Conservation (phyloP, 92 coral and sea anemone species). For the Umimayanthus kanabou region DNA sequence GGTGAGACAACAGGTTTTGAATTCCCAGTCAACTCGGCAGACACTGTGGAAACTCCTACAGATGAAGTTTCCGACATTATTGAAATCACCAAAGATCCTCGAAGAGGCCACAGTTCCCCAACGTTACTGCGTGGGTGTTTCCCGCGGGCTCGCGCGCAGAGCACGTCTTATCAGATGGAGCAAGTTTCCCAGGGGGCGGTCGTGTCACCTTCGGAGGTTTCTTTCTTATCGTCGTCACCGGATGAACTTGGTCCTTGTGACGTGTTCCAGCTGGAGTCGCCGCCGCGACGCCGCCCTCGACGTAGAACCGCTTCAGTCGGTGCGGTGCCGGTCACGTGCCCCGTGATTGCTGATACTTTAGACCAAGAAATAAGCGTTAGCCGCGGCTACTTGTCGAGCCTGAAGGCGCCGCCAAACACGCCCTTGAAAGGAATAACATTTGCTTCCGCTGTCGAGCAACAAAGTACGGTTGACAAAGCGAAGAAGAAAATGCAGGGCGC, state of each 20-base stretch:
- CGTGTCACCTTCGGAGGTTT: slow-evolving; percentile 36
- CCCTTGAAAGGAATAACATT: slow-evolving; percentile 48
- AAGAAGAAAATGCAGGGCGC: slow-evolving; percentile 51
- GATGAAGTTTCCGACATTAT: slow-evolving; percentile 43
- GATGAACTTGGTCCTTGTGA: slow-evolving; percentile 55
- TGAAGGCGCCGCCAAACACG: slow-evolving; percentile 51
- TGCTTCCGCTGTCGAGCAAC: slow-evolving; percentile 24
- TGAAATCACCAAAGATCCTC: slow-evolving; percentile 40
- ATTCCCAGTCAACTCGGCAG: slow-evolving; percentile 72
- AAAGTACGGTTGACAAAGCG: slow-evolving; percentile 48
- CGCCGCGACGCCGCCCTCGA: slow-evolving; percentile 70
- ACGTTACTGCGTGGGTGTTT: slow-evolving; percentile 73
- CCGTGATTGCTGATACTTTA: not conserved
- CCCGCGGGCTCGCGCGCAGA: slow-evolving; percentile 79
- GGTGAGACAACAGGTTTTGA: slow-evolving; percentile 92
- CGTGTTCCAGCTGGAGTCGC: slow-evolving; percentile 74
- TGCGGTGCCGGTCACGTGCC: not conserved
- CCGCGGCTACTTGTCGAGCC: slow-evolving; percentile 24
- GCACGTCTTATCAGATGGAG: slow-evolving; percentile 71
- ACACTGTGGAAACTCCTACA: slow-evolving; percentile 40
- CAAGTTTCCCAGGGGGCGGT: slow-evolving; percentile 21
- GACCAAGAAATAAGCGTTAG: not conserved
- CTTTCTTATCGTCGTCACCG: slow-evolving; percentile 51
- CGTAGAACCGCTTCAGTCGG: slow-evolving; percentile 66
- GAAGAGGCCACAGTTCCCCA: slow-evolving; percentile 82